Conservation (phyloP, 2,888 invertebrate genomes). For the Girardia tigrina region DNA sequence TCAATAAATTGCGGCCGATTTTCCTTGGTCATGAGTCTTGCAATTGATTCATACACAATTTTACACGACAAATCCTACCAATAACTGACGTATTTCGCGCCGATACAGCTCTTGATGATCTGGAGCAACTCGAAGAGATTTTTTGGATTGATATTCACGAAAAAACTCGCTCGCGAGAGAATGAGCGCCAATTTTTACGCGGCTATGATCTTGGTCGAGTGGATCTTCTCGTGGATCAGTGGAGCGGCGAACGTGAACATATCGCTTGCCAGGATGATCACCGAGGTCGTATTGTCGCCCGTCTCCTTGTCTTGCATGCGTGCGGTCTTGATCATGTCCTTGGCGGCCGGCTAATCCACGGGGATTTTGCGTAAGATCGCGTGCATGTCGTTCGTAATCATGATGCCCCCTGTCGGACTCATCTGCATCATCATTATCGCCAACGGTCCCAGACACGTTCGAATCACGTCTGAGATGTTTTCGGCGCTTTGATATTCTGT, state of each 20-base stretch:
- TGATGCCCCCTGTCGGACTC: constrained; percentile 99
- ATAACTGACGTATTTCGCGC: too few species aligned
- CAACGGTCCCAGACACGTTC: constrained; percentile 95
- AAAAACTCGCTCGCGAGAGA: constrained; percentile 46
- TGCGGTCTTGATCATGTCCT: constrained; percentile 97
- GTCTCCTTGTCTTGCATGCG: constrained; percentile 99
- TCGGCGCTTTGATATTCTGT: constrained; percentile 92
- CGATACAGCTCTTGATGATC: too few species aligned
- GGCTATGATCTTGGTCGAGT: constrained; percentile 87
- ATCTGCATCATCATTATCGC: constrained; percentile 99
- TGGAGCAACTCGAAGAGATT: constrained; percentile 64
- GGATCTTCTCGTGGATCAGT: constrained; percentile 80
- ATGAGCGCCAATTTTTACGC: constrained; percentile 80
- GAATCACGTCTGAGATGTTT: constrained; percentile 94
- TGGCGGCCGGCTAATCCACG: constrained; percentile 91
- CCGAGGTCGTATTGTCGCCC: constrained; percentile 96
- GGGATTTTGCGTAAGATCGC: constrained; percentile 67
- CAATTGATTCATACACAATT: too few species aligned
- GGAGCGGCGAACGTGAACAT: constrained; percentile 79
- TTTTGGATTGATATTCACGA: constrained; percentile 65
- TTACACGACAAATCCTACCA: too few species aligned
- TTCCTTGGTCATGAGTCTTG: too few species aligned
- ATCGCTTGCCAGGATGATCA: constrained; percentile 84
- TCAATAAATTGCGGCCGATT: too few species aligned
- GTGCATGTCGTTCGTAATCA: constrained; percentile 99